phyloP scores from a whole-genome alignment of 2,797 vertebrate species.

The Gallirallus australis region DNA sequence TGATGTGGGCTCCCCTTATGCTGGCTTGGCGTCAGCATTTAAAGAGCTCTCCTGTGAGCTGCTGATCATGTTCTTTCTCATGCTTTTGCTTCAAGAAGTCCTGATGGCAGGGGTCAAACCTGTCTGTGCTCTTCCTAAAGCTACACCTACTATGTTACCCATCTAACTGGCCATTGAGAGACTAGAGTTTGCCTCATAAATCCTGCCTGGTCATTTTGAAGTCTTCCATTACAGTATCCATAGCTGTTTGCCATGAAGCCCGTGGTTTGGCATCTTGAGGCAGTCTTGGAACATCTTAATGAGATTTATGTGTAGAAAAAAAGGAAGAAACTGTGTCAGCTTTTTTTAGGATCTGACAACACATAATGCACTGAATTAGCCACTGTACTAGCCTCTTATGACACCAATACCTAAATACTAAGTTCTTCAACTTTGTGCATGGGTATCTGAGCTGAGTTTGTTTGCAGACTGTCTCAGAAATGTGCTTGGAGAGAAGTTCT shows the following conservation, averaged over 20 bases:
- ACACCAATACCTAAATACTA: background rate
- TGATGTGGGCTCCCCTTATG: background rate
- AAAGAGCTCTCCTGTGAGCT: background rate
- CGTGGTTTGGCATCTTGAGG: background rate
- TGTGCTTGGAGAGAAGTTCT: background rate
- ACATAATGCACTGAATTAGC: background rate
- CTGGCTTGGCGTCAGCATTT: background rate
- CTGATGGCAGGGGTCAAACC: background rate
- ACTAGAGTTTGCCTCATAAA: background rate
- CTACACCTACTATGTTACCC: background rate
- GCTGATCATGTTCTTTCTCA: background rate
- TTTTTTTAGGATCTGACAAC: background rate
- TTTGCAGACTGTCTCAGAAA: background rate
- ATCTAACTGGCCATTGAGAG: rapidly evolving
- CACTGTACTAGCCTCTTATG: background rate
- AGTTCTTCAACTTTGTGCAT: background rate
- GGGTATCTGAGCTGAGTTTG: background rate
- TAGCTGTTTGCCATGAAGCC: background rate
- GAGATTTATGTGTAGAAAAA: background rate
- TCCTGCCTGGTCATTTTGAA: background rate
- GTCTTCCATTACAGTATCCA: background rate
- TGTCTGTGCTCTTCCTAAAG: background rate
- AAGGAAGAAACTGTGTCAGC: background rate
- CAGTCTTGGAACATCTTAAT: background rate
- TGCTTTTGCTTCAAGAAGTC: background rate